Percentiles rank a stretch among this genome's conserved stretches.
These are phyloP conservation scores for Hymenopus coronatus DNA, from an alignment of 2,888 invertebrate species.

Conservation along the genomic window DNA sequence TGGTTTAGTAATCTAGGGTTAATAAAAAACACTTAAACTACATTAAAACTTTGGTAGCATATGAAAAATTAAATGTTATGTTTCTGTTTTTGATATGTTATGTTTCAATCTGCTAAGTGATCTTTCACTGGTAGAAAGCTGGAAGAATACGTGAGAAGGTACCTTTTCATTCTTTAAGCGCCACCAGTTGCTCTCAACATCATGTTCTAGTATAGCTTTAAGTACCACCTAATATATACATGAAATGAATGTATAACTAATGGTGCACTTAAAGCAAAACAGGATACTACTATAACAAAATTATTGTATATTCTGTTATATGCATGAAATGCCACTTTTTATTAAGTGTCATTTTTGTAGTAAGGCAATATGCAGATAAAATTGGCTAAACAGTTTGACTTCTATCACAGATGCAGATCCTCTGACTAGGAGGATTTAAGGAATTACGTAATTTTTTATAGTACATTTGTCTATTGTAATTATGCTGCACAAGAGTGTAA, in stretches of 20 bases:
- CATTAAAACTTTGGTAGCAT: neutral
- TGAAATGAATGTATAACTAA: neutral
- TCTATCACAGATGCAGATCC: neutral
- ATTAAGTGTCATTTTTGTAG: neutral
- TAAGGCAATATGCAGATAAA: slow-evolving; percentile 1
- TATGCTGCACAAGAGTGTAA: neutral
- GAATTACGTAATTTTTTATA: neutral
- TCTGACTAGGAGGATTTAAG: neutral
- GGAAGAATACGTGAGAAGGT: neutral
- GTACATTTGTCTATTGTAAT: neutral
- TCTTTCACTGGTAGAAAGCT: neutral
- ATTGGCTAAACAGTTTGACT: neutral
- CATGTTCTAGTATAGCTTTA: neutral
- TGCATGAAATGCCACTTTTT: neutral
- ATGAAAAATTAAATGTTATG: neutral
- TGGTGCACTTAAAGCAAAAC: neutral
- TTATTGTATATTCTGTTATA: neutral
- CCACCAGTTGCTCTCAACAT: neutral
- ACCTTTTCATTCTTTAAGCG: neutral
- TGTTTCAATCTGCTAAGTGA: neutral
- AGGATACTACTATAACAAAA: neutral
- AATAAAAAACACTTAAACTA: neutral
- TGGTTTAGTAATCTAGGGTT: neutral
- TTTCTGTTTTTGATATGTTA: neutral
- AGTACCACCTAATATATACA: neutral